Evolutionary conservation across 2,113 vertebrate species (phyloP).

Genomic region (Cisticola juncidis): DNA sequence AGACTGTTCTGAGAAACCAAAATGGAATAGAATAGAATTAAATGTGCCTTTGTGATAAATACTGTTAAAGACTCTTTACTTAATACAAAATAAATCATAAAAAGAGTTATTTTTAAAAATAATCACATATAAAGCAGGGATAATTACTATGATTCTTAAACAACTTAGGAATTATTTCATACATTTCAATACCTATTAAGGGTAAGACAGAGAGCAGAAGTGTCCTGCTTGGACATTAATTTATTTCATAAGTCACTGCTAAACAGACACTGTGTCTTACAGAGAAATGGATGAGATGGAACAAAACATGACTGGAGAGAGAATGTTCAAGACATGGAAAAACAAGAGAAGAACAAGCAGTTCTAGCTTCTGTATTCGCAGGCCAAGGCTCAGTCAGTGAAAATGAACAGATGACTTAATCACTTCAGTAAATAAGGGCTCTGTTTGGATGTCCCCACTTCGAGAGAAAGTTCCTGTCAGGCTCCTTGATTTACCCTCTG

Average conservation of each 20-base stretch:
- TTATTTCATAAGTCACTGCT: background rate
- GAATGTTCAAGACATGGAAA: background rate
- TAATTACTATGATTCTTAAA: background rate
- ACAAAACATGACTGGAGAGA: slow-evolving; percentile 21
- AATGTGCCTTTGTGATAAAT: background rate
- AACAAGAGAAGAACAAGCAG: slow-evolving; percentile 23
- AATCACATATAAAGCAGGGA: background rate
- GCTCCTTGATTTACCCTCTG: background rate
- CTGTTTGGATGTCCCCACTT: background rate
- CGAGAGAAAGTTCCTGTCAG: background rate
- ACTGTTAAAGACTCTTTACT: background rate
- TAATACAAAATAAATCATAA: background rate
- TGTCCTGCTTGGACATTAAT: background rate
- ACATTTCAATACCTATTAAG: background rate
- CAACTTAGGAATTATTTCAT: background rate
- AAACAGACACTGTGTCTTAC: background rate
- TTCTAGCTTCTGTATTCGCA: slow-evolving; percentile 15
- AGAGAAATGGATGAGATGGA: background rate
- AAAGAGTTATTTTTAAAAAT: background rate
- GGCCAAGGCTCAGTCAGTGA: background rate
- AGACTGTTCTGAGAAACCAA: background rate
- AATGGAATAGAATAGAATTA: background rate
- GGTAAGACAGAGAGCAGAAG: background rate
- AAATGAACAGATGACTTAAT: slow-evolving; percentile 39
- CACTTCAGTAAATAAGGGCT: slow-evolving; percentile 29